A percentile compares a stretch with the other conserved stretches of the same genome.
phyloP scores from a whole-genome alignment of 2,113 vertebrate species.

The Ctenodactylus gundi region DNA sequence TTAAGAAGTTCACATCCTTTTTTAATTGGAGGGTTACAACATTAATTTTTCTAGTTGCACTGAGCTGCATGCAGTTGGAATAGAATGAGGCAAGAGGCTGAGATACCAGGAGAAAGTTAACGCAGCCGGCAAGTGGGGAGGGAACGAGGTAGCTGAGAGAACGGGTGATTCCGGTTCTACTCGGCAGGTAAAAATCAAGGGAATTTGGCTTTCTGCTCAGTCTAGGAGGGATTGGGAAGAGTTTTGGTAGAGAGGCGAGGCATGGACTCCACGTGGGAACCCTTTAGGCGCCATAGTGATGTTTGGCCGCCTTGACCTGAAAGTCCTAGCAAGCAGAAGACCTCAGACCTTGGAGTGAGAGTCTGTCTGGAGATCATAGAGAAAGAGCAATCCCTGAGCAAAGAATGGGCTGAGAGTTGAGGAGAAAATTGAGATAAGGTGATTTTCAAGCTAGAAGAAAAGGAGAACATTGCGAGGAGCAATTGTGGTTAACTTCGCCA shows the following conservation, averaged over 20 bases:
- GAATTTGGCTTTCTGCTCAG: neutral
- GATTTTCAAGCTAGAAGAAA: neutral
- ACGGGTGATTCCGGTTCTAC: neutral
- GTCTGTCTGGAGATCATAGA: fast-evolving
- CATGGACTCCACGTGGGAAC: neutral
- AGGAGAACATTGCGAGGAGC: neutral
- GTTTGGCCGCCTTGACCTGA: fast-evolving
- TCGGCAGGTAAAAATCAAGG: neutral
- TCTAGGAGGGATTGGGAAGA: too few species aligned
- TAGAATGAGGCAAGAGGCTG: neutral
- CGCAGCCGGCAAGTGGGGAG: fast-evolving
- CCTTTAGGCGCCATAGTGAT: fast-evolving
- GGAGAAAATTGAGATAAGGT: neutral
- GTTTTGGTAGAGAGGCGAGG: too few species aligned
- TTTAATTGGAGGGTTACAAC: neutral
- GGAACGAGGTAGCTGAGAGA: neutral
- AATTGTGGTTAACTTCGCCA: neutral
- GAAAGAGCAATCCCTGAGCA: neutral
- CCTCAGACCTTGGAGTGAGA: fast-evolving
- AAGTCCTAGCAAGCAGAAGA: fast-evolving
- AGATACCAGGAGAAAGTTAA: neutral
- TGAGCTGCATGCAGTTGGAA: neutral
- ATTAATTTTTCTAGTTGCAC: neutral
- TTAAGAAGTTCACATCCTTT: neutral
- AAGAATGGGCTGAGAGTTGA: neutral